Percentiles rank a stretch among this genome's conserved stretches.
Conservation (phyloP, 2,888 invertebrate genomes). For the Erynnis tages region DNA sequence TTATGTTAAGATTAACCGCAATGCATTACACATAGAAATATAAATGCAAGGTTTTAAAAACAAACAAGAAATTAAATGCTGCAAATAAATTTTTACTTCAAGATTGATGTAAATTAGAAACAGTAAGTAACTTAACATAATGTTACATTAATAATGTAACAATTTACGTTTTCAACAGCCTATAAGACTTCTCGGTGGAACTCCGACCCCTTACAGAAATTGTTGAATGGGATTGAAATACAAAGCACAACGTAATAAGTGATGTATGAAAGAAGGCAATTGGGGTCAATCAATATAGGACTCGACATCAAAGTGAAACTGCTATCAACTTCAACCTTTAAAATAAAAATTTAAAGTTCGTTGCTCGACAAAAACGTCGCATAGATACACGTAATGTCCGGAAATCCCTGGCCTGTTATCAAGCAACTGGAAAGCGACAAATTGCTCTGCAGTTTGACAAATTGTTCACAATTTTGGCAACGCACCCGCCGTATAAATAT, state of each 20-base stretch:
- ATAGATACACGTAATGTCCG: background rate
- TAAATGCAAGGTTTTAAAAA: too few species aligned
- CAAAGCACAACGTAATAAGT: conserved; percentile 1
- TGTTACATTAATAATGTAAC: too few species aligned
- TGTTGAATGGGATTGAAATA: conserved; percentile 4
- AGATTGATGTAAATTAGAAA: too few species aligned
- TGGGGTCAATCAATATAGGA: conserved; percentile 73
- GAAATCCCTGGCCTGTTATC: conserved; percentile 11
- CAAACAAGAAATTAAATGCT: too few species aligned
- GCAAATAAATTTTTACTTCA: too few species aligned
- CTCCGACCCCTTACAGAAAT: background rate
- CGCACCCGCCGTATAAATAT: too few species aligned
- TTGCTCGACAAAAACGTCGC: conserved; percentile 8
- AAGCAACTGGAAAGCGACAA: conserved; percentile 13
- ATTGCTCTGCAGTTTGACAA: conserved; percentile 16
- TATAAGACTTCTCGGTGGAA: too few species aligned
- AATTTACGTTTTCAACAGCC: too few species aligned
- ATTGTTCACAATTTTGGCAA: conserved; percentile 12
- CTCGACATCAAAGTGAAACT: conserved; percentile 46
- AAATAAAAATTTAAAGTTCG: too few species aligned
- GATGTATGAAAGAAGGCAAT: conserved; percentile 37
- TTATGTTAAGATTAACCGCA: too few species aligned
- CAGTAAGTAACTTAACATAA: too few species aligned
- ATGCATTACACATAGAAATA: too few species aligned
- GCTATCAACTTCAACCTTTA: conserved; percentile 43